A percentile compares a stretch with the other conserved stretches of the same genome.
Evolutionary conservation across 2,797 vertebrate genomes (phyloP).

Genomic region (Lepilemur ruficaudatus): DNA sequence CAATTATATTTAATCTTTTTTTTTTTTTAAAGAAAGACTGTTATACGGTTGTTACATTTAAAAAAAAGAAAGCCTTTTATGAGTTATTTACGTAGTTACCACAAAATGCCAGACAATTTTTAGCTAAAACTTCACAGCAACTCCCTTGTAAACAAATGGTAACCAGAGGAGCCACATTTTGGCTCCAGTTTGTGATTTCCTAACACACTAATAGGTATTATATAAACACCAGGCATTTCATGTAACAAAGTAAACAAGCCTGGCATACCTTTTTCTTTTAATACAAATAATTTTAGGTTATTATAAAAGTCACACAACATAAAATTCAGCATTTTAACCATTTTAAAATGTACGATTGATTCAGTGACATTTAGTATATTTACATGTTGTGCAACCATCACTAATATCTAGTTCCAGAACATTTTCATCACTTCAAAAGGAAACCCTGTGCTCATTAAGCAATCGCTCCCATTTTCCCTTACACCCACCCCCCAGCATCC

Average conservation of each 20-base stretch:
- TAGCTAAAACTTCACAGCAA: constrained; percentile 75
- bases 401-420: background rate
- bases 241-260: background rate
- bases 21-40: background rate
- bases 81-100: constrained; percentile 76
- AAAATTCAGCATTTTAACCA: background rate
- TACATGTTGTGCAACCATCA: background rate
- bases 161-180: constrained; percentile 27
- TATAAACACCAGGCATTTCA: background rate
- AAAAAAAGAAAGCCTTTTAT: background rate
- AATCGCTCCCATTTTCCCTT: background rate
- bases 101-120: constrained; percentile 66
- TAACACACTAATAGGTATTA: background rate
- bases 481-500: background rate
- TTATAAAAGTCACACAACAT: background rate
- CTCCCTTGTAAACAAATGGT: background rate
- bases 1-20: constrained; percentile 65
- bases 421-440: background rate
- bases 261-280: background rate
- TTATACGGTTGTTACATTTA: background rate
- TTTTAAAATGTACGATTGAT: background rate
- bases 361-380: background rate
- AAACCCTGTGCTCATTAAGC: background rate
- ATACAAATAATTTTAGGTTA: background rate
- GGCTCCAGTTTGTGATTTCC: rapidly evolving